Percentiles rank a stretch among this genome's conserved stretches.
These are phyloP conservation scores for Drosophila ogumai DNA, from an alignment of 1,140 invertebrate species.

Conservation along the genomic window DNA sequence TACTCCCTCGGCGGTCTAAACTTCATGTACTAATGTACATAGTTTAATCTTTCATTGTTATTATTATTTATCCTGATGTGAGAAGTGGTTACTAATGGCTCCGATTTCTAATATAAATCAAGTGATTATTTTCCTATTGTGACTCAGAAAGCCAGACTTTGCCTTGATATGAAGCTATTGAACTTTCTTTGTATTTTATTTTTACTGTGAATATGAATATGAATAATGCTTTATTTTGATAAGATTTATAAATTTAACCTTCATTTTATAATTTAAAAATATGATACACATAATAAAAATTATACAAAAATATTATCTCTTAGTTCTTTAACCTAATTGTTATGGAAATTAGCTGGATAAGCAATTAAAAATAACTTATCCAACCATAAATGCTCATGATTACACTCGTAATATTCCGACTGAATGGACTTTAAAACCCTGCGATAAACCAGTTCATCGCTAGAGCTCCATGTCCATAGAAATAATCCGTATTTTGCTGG, in stretches of 20 bases:
- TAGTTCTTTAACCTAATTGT: slow-evolving; percentile 7
- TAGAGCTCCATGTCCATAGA: neutral
- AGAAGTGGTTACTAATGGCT: neutral
- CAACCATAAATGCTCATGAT: slow-evolving; percentile 15
- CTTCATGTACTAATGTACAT: neutral
- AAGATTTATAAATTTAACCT: neutral
- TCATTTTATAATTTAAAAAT: neutral
- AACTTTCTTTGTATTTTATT: neutral
- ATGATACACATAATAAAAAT: neutral
- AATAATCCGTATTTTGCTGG: slow-evolving; percentile 1
- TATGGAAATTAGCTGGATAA: slow-evolving; percentile 9
- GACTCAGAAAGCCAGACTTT: neutral
- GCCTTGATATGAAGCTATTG: slow-evolving; percentile 2
- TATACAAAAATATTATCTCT: neutral
- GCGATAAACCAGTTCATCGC: slow-evolving; percentile 1
- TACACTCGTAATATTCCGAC: neutral
- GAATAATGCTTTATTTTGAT: neutral
- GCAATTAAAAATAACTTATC: slow-evolving; percentile 11
- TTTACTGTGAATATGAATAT: neutral
- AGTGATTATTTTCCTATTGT: slow-evolving; percentile 1
- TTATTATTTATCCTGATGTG: slow-evolving; percentile 1
- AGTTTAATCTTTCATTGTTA: neutral
- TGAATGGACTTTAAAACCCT: slow-evolving; percentile 1
- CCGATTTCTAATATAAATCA: neutral
- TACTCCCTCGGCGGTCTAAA: neutral